phyloP scores from a whole-genome alignment of 2,797 vertebrate species.

The Oryzias sinensis region DNA sequence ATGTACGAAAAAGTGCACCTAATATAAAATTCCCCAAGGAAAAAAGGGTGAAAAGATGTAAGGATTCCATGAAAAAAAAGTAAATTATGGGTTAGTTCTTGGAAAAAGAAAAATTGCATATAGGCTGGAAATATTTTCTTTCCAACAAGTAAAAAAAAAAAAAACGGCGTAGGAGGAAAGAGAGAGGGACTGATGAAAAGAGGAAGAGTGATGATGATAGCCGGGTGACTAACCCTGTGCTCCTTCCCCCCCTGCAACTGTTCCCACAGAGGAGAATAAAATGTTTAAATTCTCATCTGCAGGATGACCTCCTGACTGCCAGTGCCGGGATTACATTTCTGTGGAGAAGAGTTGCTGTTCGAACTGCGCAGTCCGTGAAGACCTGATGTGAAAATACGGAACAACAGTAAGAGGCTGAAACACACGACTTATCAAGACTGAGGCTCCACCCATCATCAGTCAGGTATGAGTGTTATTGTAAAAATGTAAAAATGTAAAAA shows the following conservation, averaged over 20 bases:
- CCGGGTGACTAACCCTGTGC: constrained; percentile 13
- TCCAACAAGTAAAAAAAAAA: neutral
- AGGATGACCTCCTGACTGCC: constrained; percentile 55
- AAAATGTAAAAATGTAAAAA: neutral
- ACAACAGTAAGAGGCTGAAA: constrained; percentile 27
- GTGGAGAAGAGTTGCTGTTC: constrained; percentile 44
- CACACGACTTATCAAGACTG: constrained; percentile 47
- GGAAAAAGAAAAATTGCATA: constrained; percentile 1
- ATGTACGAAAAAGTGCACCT: too few species aligned
- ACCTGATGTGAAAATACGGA: constrained; percentile 55
- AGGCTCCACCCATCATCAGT: too few species aligned
- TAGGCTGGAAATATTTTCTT: constrained; percentile 16
- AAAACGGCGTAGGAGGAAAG: constrained; percentile 1
- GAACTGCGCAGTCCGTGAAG: constrained; percentile 47
- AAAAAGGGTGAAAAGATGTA: neutral
- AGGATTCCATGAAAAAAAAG: too few species aligned
- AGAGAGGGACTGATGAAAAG: constrained; percentile 6
- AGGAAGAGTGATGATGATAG: constrained; percentile 13
- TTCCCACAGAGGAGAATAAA: constrained; percentile 48
- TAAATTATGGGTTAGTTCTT: too few species aligned
- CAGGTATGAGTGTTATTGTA: too few species aligned
- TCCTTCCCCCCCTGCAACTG: constrained; percentile 21
- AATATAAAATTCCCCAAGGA: too few species aligned
- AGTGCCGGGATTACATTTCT: constrained; percentile 59
- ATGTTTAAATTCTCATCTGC: constrained; percentile 61